phyloP scores from a whole-genome alignment of 2,888 invertebrate species.

The Agrotis exclamationis region DNA sequence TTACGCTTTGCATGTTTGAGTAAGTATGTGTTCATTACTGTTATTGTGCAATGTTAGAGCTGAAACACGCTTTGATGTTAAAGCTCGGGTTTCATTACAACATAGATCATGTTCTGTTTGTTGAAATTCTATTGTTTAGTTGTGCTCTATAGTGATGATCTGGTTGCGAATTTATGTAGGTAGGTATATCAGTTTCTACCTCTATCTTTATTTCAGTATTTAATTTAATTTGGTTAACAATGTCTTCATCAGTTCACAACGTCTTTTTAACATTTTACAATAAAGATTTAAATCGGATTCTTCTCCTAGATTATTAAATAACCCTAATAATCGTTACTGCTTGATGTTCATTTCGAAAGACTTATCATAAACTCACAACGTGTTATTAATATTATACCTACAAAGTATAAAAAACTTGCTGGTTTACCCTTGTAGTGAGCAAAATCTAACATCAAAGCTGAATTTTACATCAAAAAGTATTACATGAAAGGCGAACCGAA shows the following conservation, averaged over 20 bases:
- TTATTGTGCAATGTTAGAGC: constrained; percentile 33
- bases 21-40: constrained; percentile 42
- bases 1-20: constrained; percentile 59
- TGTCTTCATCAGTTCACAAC: too few species aligned
- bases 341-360: too few species aligned
- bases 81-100: constrained; percentile 25
- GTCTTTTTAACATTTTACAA: too few species aligned
- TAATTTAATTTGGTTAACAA: too few species aligned
- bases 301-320: too few species aligned
- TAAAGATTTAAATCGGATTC: not conserved
- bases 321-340: too few species aligned
- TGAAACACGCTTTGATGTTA: constrained; percentile 23
- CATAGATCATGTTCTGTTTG: constrained; percentile 15
- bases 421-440: not conserved
- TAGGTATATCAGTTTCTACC: too few species aligned
- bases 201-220: not conserved
- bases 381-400: not conserved
- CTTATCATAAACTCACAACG: not conserved
- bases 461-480: not conserved
- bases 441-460: not conserved
- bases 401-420: not conserved
- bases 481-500: not conserved
- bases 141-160: not conserved
- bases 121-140: constrained; percentile 3
- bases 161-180: not conserved